Evolutionary conservation across 2,113 vertebrate genomes (phyloP).

Genomic region (Hymenochirus boettgeri): DNA sequence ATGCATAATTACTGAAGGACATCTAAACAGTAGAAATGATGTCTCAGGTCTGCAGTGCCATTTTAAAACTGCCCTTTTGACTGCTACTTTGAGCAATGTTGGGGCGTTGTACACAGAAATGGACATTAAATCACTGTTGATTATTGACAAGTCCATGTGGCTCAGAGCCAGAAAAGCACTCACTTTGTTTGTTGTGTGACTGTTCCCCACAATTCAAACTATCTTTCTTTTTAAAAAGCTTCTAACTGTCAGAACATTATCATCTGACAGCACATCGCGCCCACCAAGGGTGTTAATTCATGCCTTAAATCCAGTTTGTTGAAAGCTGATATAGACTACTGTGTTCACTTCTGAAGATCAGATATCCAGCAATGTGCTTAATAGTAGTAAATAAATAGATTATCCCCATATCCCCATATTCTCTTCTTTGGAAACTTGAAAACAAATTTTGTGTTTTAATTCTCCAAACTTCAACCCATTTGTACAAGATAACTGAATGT

Average conservation of each 20-base stretch:
- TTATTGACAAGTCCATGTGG: constrained; percentile 42
- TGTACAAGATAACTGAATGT: too few species aligned
- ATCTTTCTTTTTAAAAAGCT: constrained; percentile 9
- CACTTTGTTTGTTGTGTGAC: constrained; percentile 5
- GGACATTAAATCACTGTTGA: constrained; percentile 45
- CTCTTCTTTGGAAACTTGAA: too few species aligned
- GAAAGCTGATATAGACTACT: too few species aligned
- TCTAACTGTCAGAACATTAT: background rate
- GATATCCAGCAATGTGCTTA: too few species aligned
- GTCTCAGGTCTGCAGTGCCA: background rate
- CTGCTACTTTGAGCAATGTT: background rate
- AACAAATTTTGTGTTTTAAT: too few species aligned
- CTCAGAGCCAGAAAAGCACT: constrained; percentile 43
- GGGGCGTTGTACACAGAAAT: constrained; percentile 3
- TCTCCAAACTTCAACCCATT: too few species aligned
- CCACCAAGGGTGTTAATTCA: background rate
- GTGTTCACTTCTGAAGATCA: too few species aligned
- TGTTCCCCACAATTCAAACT: background rate
- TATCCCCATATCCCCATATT: too few species aligned
- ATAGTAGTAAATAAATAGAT: too few species aligned
- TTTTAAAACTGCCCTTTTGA: background rate
- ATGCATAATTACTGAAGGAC: too few species aligned
- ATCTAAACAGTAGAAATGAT: too few species aligned
- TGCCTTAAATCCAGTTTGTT: too few species aligned
- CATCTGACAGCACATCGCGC: constrained; percentile 4